Percentiles rank a stretch among this genome's conserved stretches.
phyloP scores from a whole-genome alignment of 2,113 vertebrate genomes.

The Ictalurus punctatus region DNA sequence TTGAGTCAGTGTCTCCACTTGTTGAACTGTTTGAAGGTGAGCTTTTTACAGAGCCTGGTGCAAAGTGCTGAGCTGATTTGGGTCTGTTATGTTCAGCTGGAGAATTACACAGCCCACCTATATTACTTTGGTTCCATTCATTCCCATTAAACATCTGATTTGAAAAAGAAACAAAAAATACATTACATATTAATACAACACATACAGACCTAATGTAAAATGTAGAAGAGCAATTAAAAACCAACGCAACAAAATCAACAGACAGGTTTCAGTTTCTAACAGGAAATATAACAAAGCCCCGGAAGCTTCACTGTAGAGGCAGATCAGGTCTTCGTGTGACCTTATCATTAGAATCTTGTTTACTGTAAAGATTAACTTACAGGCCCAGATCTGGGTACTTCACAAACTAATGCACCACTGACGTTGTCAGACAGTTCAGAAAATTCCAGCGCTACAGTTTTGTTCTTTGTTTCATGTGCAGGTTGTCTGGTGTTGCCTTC shows the following conservation, averaged over 20 bases:
- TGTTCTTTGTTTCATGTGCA: slow-evolving; percentile 21
- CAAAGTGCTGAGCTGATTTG: slow-evolving; percentile 72
- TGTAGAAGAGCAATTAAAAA: neutral
- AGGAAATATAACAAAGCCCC: slow-evolving; percentile 44
- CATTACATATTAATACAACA: neutral
- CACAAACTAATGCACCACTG: slow-evolving; percentile 30
- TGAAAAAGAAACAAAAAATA: neutral
- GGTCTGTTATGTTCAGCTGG: slow-evolving; percentile 62
- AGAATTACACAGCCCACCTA: slow-evolving; percentile 64
- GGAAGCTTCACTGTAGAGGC: slow-evolving; percentile 30
- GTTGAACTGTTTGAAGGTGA: slow-evolving; percentile 84
- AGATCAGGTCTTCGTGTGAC: neutral
- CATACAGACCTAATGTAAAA: neutral
- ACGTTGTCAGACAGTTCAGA: slow-evolving; percentile 26
- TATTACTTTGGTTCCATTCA: slow-evolving; percentile 75
- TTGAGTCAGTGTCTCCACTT: slow-evolving; percentile 79
- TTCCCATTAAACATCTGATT: slow-evolving; percentile 79
- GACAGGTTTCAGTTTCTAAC: slow-evolving; percentile 38
- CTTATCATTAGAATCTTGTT: slow-evolving; percentile 28
- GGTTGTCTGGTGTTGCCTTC: slow-evolving; percentile 8
- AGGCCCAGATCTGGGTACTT: slow-evolving; percentile 26
- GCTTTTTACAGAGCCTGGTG: slow-evolving; percentile 79
- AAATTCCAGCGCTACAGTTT: neutral
- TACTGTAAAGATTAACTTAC: slow-evolving; percentile 28
- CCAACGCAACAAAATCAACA: neutral